phyloP scores from a whole-genome alignment of 2,113 vertebrate species.

The Pycnonotus jocosus region DNA sequence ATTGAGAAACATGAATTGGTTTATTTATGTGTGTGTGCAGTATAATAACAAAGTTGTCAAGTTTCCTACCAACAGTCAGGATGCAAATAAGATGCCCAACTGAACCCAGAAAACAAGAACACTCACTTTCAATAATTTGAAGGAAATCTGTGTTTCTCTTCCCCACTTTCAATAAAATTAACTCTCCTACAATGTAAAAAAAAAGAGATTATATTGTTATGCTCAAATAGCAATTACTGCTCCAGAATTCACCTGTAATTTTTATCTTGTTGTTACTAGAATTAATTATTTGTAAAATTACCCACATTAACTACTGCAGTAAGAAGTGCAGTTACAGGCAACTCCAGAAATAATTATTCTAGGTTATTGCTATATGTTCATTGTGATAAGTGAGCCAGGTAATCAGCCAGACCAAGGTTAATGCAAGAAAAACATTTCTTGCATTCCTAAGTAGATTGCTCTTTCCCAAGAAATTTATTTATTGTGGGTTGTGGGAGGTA shows the following conservation, averaged over 20 bases:
- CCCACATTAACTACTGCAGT: not conserved
- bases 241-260: not conserved
- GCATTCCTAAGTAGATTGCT: not conserved
- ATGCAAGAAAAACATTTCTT: not conserved
- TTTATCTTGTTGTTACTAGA: not conserved
- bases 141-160: not conserved
- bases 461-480: not conserved
- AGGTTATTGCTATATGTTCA: not conserved
- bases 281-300: constrained; percentile 1
- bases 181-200: not conserved
- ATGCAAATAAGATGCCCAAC: not conserved
- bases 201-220: not conserved
- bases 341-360: not conserved
- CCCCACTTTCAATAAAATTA: not conserved
- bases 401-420: not conserved
- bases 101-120: not conserved
- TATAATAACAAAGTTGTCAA: not conserved
- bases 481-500: not conserved
- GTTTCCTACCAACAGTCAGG: not conserved
- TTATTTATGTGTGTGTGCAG: not conserved
- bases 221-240: not conserved
- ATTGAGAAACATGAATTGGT: not conserved
- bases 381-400: not conserved
- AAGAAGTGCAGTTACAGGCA: not conserved
- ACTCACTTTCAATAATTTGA: not conserved